Base-by-base conservation (phyloP, 2,888 invertebrate genomes). In the Cataglyphis livida region DNA sequence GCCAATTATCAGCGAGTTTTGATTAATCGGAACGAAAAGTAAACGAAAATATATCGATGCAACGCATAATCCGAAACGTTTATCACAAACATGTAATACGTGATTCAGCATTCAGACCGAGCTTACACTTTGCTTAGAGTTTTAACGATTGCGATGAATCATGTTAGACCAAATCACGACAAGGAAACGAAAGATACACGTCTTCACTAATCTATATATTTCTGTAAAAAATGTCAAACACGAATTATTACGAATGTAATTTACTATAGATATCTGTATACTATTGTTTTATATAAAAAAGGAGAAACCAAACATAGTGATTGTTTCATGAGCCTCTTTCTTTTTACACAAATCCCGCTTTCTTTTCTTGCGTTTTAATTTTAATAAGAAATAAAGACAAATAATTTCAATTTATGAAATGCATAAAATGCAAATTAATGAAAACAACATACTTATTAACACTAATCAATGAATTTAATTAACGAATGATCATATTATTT, bases 221-320 rank as follows among this genome's bases (percentile, higher is more conserved):
- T 91, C 91, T 91, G 91, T 91, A 91, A 90, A 91, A 90, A 91
- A 90, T 65, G 76, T 87, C 87, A 85, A 51, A 87, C 85, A 89
- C 87, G 87, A 89, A 91, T 91, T 89, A 91, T 86, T 90, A 90
- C 84, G 83, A 84, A 90, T 90, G 90, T 84, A 88, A 92, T 91
- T 89, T 91, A 91, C 88, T 86, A 91, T 92, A 92, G 86, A 91
- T 91, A 92, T 90, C 89, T 92, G 91, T 92, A 92, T 88, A 91
- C 87, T 91, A 92, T 91, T 92, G 92, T 92, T 92, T 92, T 89
- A 86, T 92, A 92, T 91, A 91, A 91, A 92, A 91, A 18, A 65
- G 21, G n/a, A 68, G 25, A 5, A 18, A 44, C 25, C 59, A 68
- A 38, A 70, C 25, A 35, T 32, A 12, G n/a, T 32, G 78, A 3